These are phyloP conservation scores for Monopterus albus DNA, from an alignment of 2,113 vertebrate genomes.

Conservation along the genomic window DNA sequence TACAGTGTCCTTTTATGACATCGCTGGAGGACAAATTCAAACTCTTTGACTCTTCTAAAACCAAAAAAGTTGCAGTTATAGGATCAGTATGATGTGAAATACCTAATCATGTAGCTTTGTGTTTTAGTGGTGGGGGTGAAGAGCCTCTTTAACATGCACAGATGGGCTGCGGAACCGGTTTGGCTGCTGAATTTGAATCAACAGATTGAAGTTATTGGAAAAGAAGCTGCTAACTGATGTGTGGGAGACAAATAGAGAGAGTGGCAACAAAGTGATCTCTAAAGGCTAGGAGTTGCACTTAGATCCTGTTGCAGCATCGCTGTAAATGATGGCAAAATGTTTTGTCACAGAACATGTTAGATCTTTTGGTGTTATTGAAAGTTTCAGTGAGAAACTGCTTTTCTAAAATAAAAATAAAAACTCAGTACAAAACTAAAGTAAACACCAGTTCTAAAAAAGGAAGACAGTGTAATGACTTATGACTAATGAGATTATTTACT, in stretches of 20 bases:
- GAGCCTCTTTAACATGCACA: constrained; percentile 42
- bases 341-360: constrained; percentile 9
- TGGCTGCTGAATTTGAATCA: constrained; percentile 46
- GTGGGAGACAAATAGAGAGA: constrained; percentile 37
- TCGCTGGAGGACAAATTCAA: constrained; percentile 34
- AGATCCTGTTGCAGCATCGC: constrained; percentile 27
- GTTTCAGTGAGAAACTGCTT: constrained; percentile 26
- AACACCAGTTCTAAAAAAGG: constrained; percentile 14
- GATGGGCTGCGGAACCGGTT: constrained; percentile 46
- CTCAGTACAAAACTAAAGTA: constrained; percentile 10
- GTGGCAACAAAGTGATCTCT: constrained; percentile 38
- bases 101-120: constrained; percentile 21
- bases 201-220: constrained; percentile 53
- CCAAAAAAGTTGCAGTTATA: constrained; percentile 1
- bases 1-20: constrained; percentile 23
- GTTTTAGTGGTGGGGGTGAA: constrained; percentile 12
- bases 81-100: constrained; percentile 11
- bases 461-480: constrained; percentile 11
- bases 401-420: too few species aligned
- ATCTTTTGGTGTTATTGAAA: constrained; percentile 1
- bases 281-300: constrained; percentile 36
- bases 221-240: constrained; percentile 50
- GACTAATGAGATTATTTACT: constrained; percentile 53
- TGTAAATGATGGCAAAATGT: constrained; percentile 24
- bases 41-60: constrained; percentile 29